Base-by-base conservation (phyloP, 2,888 invertebrate species). In the Sinopyrophorus schimmeli region DNA sequence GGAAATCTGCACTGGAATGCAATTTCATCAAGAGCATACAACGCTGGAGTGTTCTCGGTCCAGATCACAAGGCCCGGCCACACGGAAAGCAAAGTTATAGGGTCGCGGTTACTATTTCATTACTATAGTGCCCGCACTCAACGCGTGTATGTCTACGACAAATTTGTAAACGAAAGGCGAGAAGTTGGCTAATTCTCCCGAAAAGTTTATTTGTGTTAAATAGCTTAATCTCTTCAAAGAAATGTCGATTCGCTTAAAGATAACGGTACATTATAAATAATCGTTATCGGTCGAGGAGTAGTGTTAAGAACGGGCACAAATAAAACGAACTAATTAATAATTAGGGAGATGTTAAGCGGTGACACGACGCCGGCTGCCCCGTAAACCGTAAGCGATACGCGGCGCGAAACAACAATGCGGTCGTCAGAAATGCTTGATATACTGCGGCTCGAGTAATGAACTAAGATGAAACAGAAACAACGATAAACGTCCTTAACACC, bases 1-100 rank as follows among this genome's bases (percentile, higher is more conserved):
- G 72, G 72, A 73, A 73, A 72, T 72, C 71, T 73, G 72, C 72
- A 73, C 73, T 72, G 72, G 73, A 73, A 73, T 73, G 73, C 72
- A 73, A 73, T 73, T 72, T 73, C 72, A 73, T 73, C 73, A 72
- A 71, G 62, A 70, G 70, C 69, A 67, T 63, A 67, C 65, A 68
- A 63, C 68, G 64, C 63, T 58, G 67, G 65, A 67, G 63, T 70
- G 62, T 67, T 69, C 66, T 63, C 65, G 67, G 70, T 67, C 67
- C 68, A 65, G 71, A 72, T 71, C 71, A 71, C 71, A 71, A 62
- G 71, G 63, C 59, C 65, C 71, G 71, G 71, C 71, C 73, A 71
- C 68, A 72, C 68, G 73, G 71, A 73, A 73, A 72, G 71, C 71
- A 71, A 72, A 73, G 72, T 73, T 73, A 72, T 72, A 72, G 71